These are phyloP conservation scores for Altica lythri DNA, from an alignment of 2,888 invertebrate species.

Conservation along the genomic window DNA sequence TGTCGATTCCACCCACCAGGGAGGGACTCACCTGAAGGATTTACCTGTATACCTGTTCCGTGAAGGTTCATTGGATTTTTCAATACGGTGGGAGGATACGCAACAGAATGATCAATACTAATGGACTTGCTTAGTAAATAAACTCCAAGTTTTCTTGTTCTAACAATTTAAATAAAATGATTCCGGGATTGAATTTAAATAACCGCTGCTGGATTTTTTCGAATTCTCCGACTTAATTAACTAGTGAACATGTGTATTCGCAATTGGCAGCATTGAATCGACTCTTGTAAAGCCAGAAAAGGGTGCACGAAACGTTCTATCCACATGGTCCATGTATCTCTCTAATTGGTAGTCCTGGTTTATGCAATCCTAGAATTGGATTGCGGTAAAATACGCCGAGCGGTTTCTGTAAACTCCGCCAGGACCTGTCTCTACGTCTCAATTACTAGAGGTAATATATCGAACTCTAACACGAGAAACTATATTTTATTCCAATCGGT, in stretches of 20 bases:
- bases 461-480: conserved; percentile 45
- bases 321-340: conserved; percentile 53
- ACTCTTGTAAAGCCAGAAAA: conserved; percentile 17
- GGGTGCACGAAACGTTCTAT: conserved; percentile 37
- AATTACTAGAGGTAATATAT: conserved; percentile 57
- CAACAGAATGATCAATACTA: conserved; percentile 7
- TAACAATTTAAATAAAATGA: too few species aligned
- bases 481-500: conserved; percentile 47
- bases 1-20: conserved; percentile 33
- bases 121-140: conserved; percentile 7
- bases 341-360: conserved; percentile 57
- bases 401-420: conserved; percentile 56
- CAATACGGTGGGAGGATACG: conserved; percentile 9
- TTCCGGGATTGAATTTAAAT: too few species aligned
- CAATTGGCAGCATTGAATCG: conserved; percentile 36
- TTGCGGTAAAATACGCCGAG: conserved; percentile 57
- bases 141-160: too few species aligned
- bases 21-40: conserved; percentile 30
- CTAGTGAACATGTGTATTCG: conserved; percentile 33
- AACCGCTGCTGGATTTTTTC: conserved; percentile 19
- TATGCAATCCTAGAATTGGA: conserved; percentile 58
- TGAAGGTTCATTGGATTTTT: conserved; percentile 16
- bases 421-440: conserved; percentile 55
- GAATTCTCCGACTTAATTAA: conserved; percentile 34
- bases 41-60: conserved; percentile 3